Evolutionary conservation across 2,113 vertebrate species (phyloP), one percentile per base, ranked within the genome.

Genomic region (Cyphomyrus plagiostoma): DNA sequence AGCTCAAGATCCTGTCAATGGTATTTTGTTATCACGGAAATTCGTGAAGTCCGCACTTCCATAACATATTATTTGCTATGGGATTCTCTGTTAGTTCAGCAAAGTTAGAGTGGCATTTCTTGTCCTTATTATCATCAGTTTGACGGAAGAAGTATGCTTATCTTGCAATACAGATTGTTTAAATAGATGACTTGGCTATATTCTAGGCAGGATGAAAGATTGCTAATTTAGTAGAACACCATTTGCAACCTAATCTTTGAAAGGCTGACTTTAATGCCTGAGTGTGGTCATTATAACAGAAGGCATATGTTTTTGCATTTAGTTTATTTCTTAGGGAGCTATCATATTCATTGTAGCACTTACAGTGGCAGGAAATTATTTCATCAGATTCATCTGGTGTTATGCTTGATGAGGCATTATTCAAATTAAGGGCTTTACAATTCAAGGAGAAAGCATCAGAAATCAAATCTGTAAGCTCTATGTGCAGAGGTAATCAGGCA

Each of bases 321-420:
- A 35, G 13, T 80, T 80, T 7, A 35, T 77, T 35, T 77, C 42
- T 39, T 77, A 77, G 70, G 70, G 15, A 39, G 70, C 35, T 35
- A 42, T 80, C 13, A 4, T 42, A 39, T 19, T 80, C 35, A 80
- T 42, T 80, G 74, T 19, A 80, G 35, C 35, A 19, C 74, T 80
- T 80, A 80, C 13, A 42, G 74, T 80, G 5, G 74, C 35, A 80
- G 74, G 30, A 80, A 35, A 42, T 80, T 42, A 42, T 39, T 80
- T 80, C 30, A 17, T 42, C 74, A 42, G 15, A 39, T 19, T 80
- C 35, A 80, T 80, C 35, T 80, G 74, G 35, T 80, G 74, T 42
- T 19, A 15, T 80, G 74, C 74, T 80, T 42, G 35, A 80, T 80
- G 74, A 80, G 74, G 74, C 74, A 80, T 80, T 80, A 80, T 80